Percentiles rank a stretch among this genome's conserved stretches.
These are phyloP conservation scores for Pocota personata DNA, from an alignment of 2,888 invertebrate species.

Conservation along the genomic window DNA sequence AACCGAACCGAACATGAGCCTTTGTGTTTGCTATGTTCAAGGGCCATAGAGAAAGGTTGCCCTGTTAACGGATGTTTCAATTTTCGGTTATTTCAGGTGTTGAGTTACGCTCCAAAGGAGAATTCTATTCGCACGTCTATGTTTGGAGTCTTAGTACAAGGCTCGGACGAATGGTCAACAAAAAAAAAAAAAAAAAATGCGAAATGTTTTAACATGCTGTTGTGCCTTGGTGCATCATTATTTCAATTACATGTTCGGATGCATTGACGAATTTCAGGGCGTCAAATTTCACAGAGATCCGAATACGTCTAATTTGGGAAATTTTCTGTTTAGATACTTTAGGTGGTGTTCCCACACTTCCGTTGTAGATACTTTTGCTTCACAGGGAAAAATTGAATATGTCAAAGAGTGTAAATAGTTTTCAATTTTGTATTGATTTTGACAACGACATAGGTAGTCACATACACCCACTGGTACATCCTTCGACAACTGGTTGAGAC, in stretches of 20 bases:
- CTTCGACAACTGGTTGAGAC: too few relatives aligned
- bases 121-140: constrained; percentile 52
- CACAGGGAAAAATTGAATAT: not conserved
- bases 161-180: not conserved
- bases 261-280: constrained; percentile 49
- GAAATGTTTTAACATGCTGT: constrained; percentile 36
- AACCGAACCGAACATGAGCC: constrained; percentile 56
- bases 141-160: constrained; percentile 44
- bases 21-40: constrained; percentile 50
- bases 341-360: not conserved
- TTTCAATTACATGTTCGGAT: constrained; percentile 68
- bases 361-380: not conserved
- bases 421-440: too few relatives aligned
- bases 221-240: constrained; percentile 66
- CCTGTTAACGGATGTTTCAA: constrained; percentile 71
- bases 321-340: not conserved
- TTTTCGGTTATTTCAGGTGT: constrained; percentile 68
- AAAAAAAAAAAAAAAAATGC: constrained; percentile 10
- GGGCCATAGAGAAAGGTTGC: constrained; percentile 27
- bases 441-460: too few relatives aligned
- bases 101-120: constrained; percentile 71
- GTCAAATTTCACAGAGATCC: constrained; percentile 11
- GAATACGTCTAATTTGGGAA: constrained; percentile 20
- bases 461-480: too few relatives aligned
- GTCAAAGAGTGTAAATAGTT: not conserved